These are phyloP conservation scores for Probaryconus sp. DNA, from an alignment of 1,140 invertebrate species.

Conservation along the genomic window DNA sequence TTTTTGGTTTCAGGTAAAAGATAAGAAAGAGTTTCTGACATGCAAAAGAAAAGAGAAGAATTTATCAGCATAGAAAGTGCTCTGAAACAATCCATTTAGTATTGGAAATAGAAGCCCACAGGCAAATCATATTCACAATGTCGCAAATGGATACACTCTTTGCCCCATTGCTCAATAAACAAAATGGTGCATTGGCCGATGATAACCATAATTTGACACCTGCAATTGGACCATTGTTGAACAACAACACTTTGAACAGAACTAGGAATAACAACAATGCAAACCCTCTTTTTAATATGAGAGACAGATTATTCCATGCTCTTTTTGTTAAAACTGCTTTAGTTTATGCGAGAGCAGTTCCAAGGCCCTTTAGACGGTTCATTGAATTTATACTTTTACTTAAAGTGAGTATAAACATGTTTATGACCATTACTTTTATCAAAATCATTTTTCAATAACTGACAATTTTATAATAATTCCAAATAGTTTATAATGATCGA, in stretches of 20 bases:
- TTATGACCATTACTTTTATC: not conserved
- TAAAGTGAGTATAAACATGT: conserved; percentile 81
- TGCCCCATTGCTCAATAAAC: conserved; percentile 66
- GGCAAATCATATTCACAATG: conserved; percentile 58
- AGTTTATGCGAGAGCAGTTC: conserved; percentile 93
- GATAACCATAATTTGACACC: conserved; percentile 71
- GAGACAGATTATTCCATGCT: conserved; percentile 96
- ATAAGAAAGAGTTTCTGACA: conserved; percentile 28
- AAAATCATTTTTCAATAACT: conserved; percentile 10
- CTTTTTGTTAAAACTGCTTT: conserved; percentile 95
- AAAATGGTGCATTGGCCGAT: conserved; percentile 67
- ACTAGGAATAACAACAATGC: conserved; percentile 75
- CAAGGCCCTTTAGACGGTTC: conserved; percentile 89
- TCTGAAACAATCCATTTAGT: conserved; percentile 18
- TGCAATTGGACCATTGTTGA: conserved; percentile 67
- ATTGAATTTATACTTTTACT: conserved; percentile 94
- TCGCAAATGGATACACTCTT: conserved; percentile 66
- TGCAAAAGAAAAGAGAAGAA: conserved; percentile 40
- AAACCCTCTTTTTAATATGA: conserved; percentile 89
- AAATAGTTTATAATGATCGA: no score
- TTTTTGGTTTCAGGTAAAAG: conserved; percentile 11
- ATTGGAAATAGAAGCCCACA: not conserved
- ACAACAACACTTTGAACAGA: conserved; percentile 58
- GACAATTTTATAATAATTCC: no score
- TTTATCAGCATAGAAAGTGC: conserved; percentile 14